Conservation (phyloP, 1,140 invertebrate genomes). For the Pseudoatta argentina region DNA sequence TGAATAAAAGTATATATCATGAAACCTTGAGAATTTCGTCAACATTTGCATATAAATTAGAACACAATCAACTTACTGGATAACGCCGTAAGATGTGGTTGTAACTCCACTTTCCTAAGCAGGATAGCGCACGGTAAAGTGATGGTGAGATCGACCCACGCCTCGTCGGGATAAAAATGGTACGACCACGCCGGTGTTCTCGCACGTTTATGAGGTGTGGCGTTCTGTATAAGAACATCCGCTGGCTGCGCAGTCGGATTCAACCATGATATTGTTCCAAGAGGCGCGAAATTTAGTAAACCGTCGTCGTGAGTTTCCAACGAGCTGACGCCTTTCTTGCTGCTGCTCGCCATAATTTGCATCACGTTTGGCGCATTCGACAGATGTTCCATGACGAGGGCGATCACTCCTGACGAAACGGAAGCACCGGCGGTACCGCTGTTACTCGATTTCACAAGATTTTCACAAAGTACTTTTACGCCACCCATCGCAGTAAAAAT, state of each 20-base stretch:
- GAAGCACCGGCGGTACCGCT: constrained; percentile 77
- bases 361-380: constrained; percentile 86
- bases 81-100: constrained; percentile 94
- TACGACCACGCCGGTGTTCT: constrained; percentile 96
- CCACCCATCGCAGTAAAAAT: constrained; percentile 89
- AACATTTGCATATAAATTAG: background rate
- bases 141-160: constrained; percentile 94
- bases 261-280: constrained; percentile 92
- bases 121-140: constrained; percentile 96
- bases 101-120: constrained; percentile 95
- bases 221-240: constrained; percentile 92
- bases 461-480: constrained; percentile 88
- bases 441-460: constrained; percentile 87
- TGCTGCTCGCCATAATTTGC: constrained; percentile 84
- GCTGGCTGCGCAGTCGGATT: constrained; percentile 95
- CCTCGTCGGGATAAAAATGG: constrained; percentile 96
- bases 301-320: constrained; percentile 88
- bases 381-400: constrained; percentile 90
- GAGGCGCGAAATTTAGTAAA: constrained; percentile 95
- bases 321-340: constrained; percentile 88
- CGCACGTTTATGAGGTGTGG: constrained; percentile 92
- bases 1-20: background rate
- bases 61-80: constrained; percentile 88
- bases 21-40: background rate
- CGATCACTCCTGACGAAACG: constrained; percentile 84